Conservation (phyloP, 1,140 invertebrate genomes). For the Brachionus manjavacas region DNA sequence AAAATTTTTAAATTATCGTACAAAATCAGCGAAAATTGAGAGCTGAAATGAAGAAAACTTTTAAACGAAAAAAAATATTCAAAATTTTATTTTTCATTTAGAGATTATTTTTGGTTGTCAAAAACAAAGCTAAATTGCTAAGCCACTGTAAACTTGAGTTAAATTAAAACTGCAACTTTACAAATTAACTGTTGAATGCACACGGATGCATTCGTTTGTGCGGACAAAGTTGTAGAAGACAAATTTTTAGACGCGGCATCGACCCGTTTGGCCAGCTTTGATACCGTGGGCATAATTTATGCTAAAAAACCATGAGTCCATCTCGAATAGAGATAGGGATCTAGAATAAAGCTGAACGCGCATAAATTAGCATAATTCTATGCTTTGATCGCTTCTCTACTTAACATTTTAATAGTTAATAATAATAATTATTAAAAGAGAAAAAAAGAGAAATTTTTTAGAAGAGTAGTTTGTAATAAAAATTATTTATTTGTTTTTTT, state of each 20-base stretch:
- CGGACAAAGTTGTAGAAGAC: background rate
- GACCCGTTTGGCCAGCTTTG: background rate
- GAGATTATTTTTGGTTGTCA: too few species aligned
- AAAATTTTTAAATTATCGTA: too few species aligned
- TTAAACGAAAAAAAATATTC: too few species aligned
- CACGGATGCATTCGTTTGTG: too few species aligned
- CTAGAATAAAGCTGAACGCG: background rate
- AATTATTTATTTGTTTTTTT: background rate
- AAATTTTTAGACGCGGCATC: background rate
- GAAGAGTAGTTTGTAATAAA: background rate
- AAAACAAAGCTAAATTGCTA: too few species aligned
- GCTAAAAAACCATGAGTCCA: background rate
- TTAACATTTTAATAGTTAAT: constrained; percentile 7
- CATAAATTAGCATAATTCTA: background rate
- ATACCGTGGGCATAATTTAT: background rate
- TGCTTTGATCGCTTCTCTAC: background rate
- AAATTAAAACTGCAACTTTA: too few species aligned
- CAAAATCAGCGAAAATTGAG: too few species aligned
- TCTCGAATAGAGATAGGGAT: background rate
- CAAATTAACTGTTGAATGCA: too few species aligned
- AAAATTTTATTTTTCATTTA: too few species aligned
- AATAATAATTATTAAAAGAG: background rate
- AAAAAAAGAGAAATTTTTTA: background rate
- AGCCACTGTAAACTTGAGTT: too few species aligned
- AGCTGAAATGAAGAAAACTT: too few species aligned